Evolutionary conservation across 2,113 vertebrate genomes (phyloP).

Genomic region (Cariama cristata): DNA sequence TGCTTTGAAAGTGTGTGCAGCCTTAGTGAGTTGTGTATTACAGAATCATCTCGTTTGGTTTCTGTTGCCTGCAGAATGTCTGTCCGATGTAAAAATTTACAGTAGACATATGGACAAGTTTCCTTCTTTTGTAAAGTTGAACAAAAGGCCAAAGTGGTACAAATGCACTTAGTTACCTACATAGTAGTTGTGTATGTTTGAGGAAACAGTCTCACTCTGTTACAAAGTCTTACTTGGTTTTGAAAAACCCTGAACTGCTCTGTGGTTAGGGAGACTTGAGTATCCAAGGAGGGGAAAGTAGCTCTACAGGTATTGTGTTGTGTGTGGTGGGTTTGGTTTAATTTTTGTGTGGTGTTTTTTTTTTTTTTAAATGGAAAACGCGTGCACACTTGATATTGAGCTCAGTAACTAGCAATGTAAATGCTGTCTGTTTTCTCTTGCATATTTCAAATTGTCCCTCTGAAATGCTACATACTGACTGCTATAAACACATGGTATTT

Average conservation of each 20-base stretch:
- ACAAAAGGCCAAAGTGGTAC: neutral
- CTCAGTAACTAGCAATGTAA: neutral
- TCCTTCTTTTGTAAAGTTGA: neutral
- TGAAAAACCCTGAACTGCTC: neutral
- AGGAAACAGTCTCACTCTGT: conserved; percentile 11
- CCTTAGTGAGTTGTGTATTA: neutral
- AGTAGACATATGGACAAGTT: neutral
- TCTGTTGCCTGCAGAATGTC: neutral
- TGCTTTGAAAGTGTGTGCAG: neutral
- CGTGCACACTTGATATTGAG: neutral
- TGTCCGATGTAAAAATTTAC: neutral
- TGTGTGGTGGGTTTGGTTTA: neutral
- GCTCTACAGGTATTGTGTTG: neutral
- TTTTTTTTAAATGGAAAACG: neutral
- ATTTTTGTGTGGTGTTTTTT: fast-evolving
- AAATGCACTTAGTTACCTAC: neutral
- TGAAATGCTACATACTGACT: neutral
- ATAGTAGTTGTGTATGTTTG: neutral
- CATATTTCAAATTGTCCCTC: neutral
- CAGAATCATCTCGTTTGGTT: neutral
- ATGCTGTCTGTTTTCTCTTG: neutral
- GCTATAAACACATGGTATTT: neutral
- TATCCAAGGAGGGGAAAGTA: neutral
- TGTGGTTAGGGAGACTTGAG: neutral
- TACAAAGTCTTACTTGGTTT: neutral